Conservation (phyloP, 2,797 vertebrate genomes). For the Siniperca scherzeri region DNA sequence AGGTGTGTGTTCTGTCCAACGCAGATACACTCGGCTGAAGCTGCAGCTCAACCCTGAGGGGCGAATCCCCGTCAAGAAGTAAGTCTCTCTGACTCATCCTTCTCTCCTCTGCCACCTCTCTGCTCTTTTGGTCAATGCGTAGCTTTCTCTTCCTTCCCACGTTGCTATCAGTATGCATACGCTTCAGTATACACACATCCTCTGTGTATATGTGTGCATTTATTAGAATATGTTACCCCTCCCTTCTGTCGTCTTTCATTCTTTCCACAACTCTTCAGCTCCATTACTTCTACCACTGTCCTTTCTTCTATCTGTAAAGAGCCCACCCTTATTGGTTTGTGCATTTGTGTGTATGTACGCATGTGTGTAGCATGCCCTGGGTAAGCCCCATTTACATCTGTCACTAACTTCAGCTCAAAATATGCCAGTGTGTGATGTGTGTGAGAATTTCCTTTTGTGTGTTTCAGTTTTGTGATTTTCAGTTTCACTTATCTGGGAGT, state of each 20-base stretch:
- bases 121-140: constrained; percentile 56
- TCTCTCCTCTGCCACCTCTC: constrained; percentile 37
- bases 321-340: background rate
- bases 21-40: constrained; percentile 91
- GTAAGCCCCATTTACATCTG: background rate
- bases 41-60: constrained; percentile 96
- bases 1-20: constrained; percentile 64
- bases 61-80: constrained; percentile 98
- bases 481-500: constrained; percentile 18
- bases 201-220: background rate
- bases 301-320: constrained; percentile 16
- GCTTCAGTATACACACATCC: background rate
- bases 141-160: constrained; percentile 25
- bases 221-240: constrained; percentile 25
- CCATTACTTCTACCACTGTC: background rate
- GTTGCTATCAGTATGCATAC: background rate
- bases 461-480: constrained; percentile 1
- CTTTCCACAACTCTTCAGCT: background rate
- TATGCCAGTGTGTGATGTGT: constrained; percentile 9
- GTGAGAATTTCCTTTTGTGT: background rate
- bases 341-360: background rate
- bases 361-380: background rate
- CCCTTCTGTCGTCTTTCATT: background rate
- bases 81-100: constrained; percentile 82
- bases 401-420: constrained; percentile 8